Conservation (phyloP, 2,797 vertebrate species). For the Picus viridis region DNA sequence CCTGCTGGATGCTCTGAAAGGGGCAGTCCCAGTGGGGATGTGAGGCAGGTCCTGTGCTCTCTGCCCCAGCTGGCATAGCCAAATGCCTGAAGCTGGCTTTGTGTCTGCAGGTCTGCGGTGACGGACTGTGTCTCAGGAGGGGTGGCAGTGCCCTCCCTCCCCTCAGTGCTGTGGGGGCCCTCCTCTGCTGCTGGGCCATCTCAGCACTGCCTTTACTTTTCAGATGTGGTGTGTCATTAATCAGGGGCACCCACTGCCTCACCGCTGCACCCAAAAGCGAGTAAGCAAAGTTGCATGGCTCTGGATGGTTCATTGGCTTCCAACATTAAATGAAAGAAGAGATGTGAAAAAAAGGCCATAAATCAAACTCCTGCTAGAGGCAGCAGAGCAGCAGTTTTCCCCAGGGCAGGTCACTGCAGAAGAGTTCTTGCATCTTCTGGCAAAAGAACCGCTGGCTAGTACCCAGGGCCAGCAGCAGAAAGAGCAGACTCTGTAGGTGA, state of each 20-base stretch:
- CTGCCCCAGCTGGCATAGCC: neutral
- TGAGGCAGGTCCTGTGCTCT: neutral
- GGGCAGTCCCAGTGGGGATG: neutral
- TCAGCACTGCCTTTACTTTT: neutral
- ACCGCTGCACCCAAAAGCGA: neutral
- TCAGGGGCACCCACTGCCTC: neutral
- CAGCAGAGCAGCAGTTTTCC: conserved; percentile 22
- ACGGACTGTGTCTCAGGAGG: neutral
- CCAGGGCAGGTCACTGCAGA: neutral
- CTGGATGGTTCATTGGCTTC: neutral
- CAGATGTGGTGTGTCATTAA: neutral
- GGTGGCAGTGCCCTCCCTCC: neutral
- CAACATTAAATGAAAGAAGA: conserved; percentile 19
- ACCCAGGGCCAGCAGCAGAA: neutral
- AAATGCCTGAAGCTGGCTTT: neutral
- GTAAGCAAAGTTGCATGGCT: neutral
- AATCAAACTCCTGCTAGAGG: conserved; percentile 22
- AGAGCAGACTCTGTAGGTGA: neutral
- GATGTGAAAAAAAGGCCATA: conserved; percentile 13
- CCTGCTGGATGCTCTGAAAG: neutral
- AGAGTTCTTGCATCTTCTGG: conserved; percentile 18
- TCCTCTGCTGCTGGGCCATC: neutral
- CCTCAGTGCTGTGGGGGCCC: neutral
- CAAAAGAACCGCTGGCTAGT: neutral
- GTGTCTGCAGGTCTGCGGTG: neutral